These are phyloP conservation scores for Amphiprion percula DNA, from an alignment of 2,113 vertebrate genomes.

Conservation along the genomic window DNA sequence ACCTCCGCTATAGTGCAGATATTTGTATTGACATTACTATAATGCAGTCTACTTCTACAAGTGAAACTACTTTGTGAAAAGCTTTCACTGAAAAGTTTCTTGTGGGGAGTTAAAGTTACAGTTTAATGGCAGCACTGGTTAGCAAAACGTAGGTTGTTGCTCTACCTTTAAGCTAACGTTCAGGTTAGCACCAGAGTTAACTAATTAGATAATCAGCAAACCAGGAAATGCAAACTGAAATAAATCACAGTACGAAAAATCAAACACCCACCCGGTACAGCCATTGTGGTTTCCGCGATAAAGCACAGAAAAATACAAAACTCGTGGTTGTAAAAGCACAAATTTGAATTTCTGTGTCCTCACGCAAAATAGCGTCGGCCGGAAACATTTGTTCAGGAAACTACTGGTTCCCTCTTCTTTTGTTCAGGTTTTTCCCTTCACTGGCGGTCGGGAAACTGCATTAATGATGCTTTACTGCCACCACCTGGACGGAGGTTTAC, in stretches of 20 bases:
- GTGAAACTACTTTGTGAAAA: too few species aligned
- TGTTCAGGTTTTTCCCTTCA: background rate
- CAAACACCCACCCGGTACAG: slow-evolving; percentile 50
- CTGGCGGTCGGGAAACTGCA: background rate
- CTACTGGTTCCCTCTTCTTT: slow-evolving; percentile 20
- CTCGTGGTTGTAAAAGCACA: background rate
- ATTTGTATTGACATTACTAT: too few species aligned
- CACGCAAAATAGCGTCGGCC: slow-evolving; percentile 55
- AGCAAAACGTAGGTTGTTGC: too few species aligned
- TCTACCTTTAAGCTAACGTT: background rate
- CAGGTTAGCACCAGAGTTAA: background rate
- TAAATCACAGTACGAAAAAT: background rate
- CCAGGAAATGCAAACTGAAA: background rate
- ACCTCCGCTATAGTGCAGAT: too few species aligned
- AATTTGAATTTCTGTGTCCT: background rate
- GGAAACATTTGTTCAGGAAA: slow-evolving; percentile 54
- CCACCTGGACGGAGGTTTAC: slow-evolving; percentile 18
- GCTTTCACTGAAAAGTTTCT: too few species aligned
- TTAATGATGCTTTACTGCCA: slow-evolving; percentile 3
- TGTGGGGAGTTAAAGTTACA: too few species aligned
- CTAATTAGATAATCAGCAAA: background rate
- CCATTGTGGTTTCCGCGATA: slow-evolving; percentile 34
- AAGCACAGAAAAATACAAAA: background rate
- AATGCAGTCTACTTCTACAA: too few species aligned
- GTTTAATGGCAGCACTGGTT: too few species aligned